Evolutionary conservation across 2,888 invertebrate species (phyloP), one percentile per base, ranked within the genome.

Genomic region (Drosophila suboccidentalis): DNA sequence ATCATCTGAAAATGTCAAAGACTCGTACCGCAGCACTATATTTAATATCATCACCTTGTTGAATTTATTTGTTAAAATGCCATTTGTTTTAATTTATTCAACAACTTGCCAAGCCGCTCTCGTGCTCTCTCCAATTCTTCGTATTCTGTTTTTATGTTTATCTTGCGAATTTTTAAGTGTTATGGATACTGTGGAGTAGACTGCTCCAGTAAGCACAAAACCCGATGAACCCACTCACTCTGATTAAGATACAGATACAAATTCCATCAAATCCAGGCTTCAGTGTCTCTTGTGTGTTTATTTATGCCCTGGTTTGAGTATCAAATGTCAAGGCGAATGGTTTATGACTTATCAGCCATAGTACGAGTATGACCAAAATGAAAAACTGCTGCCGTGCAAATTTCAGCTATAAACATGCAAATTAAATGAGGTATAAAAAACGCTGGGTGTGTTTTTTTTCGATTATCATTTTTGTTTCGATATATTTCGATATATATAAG

Each of bases 261-360:
- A 75, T 55, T 55, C 72, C 60, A 34, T n/a, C 50, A 39, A 43
- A 38, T 17, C 11, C 51, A 34, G 58, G 11, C 10, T 15, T 13
- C 8, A 15, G 19, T 9, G 49, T 43, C 1, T 32, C 13, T 19
- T 43, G 3, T 22, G 26, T 43, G 26, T 17, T 61, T 61, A 26
- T 61, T 34, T 61, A 60, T 49, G 46, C 41, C 50, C 55, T 26
- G 55, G 59, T 51, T 62, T 53, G 53, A 51, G 58, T 82, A 88
- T 82, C 83, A 75, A 61, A 86, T 83, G 75, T 82, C 83, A 80
- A 71, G 70, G 70, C 71, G 58, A 44, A 74, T 72, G 72, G 77
- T 67, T 82, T 86, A 75, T 87, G 75, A 65, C 69, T 82, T 82
- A 88, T 80, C 83, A 71, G 82, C 29, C 61, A 36, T 47, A 63